phyloP scores from a whole-genome alignment of 1,140 invertebrate species.

The Papilio polytes region DNA sequence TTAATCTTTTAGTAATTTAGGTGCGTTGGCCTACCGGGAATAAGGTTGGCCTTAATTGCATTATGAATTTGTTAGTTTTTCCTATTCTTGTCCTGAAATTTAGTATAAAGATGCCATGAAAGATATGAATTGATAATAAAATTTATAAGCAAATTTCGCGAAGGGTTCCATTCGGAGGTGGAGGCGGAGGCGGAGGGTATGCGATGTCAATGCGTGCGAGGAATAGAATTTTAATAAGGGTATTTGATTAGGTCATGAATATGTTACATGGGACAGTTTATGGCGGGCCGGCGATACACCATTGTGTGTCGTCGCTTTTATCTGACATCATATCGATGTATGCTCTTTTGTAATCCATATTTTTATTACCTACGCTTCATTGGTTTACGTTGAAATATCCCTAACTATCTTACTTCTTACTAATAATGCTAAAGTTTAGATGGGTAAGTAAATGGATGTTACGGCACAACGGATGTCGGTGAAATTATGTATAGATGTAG shows the following conservation, averaged over 20 bases:
- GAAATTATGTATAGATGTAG: too few relatives aligned
- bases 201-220: neutral
- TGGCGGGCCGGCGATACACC: neutral
- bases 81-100: neutral
- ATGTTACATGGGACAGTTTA: conserved; percentile 23
- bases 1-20: neutral
- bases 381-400: too few relatives aligned
- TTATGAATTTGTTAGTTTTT: neutral
- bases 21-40: neutral
- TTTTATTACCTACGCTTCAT: too few relatives aligned
- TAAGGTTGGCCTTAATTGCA: neutral
- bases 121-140: neutral
- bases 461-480: too few relatives aligned
- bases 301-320: neutral
- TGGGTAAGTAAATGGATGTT: too few relatives aligned
- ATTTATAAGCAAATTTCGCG: conserved; percentile 5
- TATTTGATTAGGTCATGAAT: conserved; percentile 24
- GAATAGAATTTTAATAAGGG: conserved; percentile 29
- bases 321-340: conserved; percentile 1
- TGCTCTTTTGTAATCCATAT: neutral
- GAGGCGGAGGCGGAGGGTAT: neutral
- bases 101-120: neutral
- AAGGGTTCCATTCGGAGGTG: neutral
- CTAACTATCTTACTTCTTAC: too few relatives aligned
- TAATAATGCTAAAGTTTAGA: too few relatives aligned